These are phyloP conservation scores for Electrona antarctica DNA, from an alignment of 2,113 vertebrate species.

Conservation along the genomic window DNA sequence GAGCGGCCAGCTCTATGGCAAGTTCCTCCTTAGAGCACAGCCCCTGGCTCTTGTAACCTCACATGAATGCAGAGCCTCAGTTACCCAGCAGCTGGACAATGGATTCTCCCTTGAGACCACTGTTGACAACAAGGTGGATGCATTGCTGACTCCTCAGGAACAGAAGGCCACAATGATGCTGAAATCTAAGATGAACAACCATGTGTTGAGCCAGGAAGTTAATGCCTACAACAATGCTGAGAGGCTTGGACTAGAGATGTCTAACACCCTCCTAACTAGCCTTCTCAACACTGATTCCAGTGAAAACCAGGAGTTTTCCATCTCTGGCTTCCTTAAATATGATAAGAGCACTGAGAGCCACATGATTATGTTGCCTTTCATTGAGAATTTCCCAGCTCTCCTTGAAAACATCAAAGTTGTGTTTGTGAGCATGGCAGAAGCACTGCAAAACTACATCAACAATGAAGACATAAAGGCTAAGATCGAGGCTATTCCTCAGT, in stretches of 20 bases:
- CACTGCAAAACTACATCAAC: slow-evolving; percentile 78
- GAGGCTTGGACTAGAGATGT: slow-evolving; percentile 82
- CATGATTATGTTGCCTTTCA: slow-evolving; percentile 83
- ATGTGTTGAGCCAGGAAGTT: slow-evolving; percentile 83
- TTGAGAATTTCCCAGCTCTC: slow-evolving; percentile 79
- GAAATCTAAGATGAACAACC: slow-evolving; percentile 86
- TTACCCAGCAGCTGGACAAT: slow-evolving; percentile 76
- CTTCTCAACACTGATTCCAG: slow-evolving; percentile 64
- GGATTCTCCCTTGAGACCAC: slow-evolving; percentile 71
- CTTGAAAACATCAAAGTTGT: slow-evolving; percentile 79
- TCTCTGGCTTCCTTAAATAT: slow-evolving; percentile 87
- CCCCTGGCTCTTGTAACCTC: slow-evolving; percentile 86
- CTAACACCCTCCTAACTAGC: slow-evolving; percentile 77
- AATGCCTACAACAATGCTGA: slow-evolving; percentile 85
- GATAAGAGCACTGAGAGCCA: slow-evolving; percentile 89
- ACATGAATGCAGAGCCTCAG: slow-evolving; percentile 88
- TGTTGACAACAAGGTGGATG: slow-evolving; percentile 82
- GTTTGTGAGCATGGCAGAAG: slow-evolving; percentile 73
- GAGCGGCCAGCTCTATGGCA: slow-evolving; percentile 86
- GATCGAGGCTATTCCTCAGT: slow-evolving; percentile 79
- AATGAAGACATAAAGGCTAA: slow-evolving; percentile 69
- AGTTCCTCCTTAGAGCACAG: slow-evolving; percentile 86
- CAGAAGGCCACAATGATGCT: slow-evolving; percentile 83
- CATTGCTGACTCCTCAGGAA: slow-evolving; percentile 83
- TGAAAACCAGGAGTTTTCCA: slow-evolving; percentile 83